Conservation (phyloP, 2,113 vertebrate genomes). For the Laticauda laticaudata region DNA sequence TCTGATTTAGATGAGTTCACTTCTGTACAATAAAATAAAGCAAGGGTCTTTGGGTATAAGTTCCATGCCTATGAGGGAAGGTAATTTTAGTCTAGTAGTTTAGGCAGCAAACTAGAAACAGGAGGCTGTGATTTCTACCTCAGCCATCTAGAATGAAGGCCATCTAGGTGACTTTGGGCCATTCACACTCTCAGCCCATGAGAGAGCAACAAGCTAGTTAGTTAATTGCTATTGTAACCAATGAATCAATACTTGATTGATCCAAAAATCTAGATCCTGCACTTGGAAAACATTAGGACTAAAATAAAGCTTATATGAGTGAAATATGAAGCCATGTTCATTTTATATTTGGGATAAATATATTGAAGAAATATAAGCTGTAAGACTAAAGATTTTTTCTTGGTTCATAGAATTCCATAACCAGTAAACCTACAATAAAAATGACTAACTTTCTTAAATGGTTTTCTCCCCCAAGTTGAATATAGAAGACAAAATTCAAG, state of each 20-base stretch:
- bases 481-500: neutral
- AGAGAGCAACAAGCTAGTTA: neutral
- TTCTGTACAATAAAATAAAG: neutral
- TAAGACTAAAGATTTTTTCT: neutral
- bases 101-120: neutral
- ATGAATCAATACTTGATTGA: neutral
- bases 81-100: neutral
- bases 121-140: neutral
- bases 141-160: neutral
- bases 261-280: neutral
- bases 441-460: neutral
- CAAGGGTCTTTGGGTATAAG: neutral
- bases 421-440: neutral
- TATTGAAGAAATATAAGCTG: neutral
- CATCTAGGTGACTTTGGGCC: neutral
- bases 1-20: neutral
- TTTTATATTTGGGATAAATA: neutral
- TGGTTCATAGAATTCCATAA: neutral
- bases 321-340: neutral
- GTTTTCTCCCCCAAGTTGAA: neutral
- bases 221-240: neutral
- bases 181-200: neutral
- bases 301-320: neutral
- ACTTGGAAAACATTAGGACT: neutral
- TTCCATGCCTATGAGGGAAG: neutral